A percentile compares a stretch with the other conserved stretches of the same genome.
Conservation (phyloP, 2,797 vertebrate species). For the Tapera naevia region DNA sequence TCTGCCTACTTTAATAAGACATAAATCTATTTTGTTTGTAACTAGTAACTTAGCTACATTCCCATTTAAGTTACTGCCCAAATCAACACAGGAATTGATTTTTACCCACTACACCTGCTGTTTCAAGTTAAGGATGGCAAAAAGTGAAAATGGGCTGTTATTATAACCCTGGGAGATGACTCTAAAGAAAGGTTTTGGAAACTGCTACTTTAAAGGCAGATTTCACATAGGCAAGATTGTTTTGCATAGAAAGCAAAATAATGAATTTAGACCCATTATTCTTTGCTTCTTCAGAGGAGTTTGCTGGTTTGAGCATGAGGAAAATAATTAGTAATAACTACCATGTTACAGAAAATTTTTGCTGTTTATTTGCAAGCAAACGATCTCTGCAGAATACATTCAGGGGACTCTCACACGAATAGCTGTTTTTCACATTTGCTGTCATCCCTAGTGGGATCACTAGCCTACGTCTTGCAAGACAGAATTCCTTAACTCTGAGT, state of each 20-base stretch:
- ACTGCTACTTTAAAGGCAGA: background rate
- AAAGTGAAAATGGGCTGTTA: background rate
- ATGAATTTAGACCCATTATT: background rate
- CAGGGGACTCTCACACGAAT: background rate
- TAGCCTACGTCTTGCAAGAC: slow-evolving; percentile 32
- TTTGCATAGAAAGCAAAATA: background rate
- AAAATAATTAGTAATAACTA: background rate
- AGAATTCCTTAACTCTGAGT: slow-evolving; percentile 24
- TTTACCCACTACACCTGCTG: background rate
- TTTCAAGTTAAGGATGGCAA: background rate
- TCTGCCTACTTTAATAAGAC: background rate
- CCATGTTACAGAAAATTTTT: background rate
- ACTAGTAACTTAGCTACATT: background rate
- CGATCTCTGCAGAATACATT: background rate
- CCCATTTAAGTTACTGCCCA: background rate
- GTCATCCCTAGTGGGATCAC: background rate
- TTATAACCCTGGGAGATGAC: background rate
- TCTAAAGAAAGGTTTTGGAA: background rate
- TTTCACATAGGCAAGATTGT: background rate
- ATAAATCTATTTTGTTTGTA: background rate
- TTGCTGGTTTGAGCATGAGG: background rate
- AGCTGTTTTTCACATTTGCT: background rate
- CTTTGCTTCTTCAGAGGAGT: background rate
- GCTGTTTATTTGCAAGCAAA: background rate
- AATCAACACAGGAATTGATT: background rate